Base-by-base conservation (phyloP, 2,113 vertebrate genomes). In the Oryzias curvinotus region DNA sequence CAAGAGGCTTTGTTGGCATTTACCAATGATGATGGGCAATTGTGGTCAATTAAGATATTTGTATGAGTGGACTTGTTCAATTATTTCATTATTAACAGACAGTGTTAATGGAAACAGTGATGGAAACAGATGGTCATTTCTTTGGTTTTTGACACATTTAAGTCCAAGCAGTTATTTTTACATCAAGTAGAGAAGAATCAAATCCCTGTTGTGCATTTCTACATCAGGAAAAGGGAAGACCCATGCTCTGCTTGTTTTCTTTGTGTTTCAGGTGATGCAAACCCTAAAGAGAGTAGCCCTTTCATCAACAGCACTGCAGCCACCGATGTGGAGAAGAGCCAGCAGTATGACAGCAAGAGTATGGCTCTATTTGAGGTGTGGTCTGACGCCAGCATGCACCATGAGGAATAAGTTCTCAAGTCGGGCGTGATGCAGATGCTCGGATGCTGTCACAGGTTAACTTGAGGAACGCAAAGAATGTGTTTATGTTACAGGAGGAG, bases 361-460 rank as follows among this genome's bases (percentile, higher is more conserved):
- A 98, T 99, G 97, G 96, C 97, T 48, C 91, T 98, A 51, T 98
- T 98, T 28, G 97, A 98, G 94, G 91, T 91, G 59, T 52, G 80
- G 7, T 1, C 18, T 43, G 6, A 3, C 15, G 41, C 28, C 5
- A 17, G 2, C 45, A n/a, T 5, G 7, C 21, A 43, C 14, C 5
- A 18, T 57, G 43, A 56, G 5, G 51, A 15, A 49, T 3, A 19
- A 50, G 23, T 44, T 17, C 17, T 21, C 14, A 52, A n/a, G 44
- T 44, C 30, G 30, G 18, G 25, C 15, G 6, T 57, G 7, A 55
- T 10, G 16, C 5, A 54, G 28, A 41, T 18, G 19, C 30, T 46
- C 3, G 7, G n/a, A 48, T 18, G 14, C 44, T 19, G 16, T 13
- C 19, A 48, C 47, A 23, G 28, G 48, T 48, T 14, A 7, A 7